Base-by-base conservation (phyloP, 2,113 vertebrate species). In the Tichodroma muraria region DNA sequence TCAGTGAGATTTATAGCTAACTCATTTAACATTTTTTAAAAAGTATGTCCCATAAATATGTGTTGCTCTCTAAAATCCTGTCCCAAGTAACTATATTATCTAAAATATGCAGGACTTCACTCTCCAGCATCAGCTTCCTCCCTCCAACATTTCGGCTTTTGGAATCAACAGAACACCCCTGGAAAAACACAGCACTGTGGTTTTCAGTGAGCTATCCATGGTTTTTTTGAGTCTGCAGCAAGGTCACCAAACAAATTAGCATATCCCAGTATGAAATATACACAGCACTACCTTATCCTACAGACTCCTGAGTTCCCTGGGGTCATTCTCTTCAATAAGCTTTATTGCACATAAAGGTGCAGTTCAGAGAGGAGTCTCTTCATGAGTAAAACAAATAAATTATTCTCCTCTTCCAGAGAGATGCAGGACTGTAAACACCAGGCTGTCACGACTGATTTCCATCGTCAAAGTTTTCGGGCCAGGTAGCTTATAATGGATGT, bases 401-500 rank as follows among this genome's bases (percentile, higher is more conserved):
- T n/a, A 44, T 87, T 92, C 61, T 76, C 57, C 69, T 69, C 59
- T 82, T 68, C 54, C 78, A 45, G n/a, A 64, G 81, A 85, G 37
- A 57, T 40, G n/a, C 35, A 65, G 84, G 53, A 63, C 53, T 76
- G 40, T 47, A 72, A 92, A 89, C 78, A 76, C 24, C 49, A 42
- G 53, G 37, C 66, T 94, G 85, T 44, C 82, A 53, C 8, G 49
- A 81, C 31, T 40, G 52, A 94, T 89, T 84, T 53, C 82, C 83
- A 70, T 44, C 1, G 0, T 52, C 69, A 56, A 80, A 94, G 82
- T 76, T 80, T 92, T 68, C 80, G 4, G 72, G 71, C 77, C 76
- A 89, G 94, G 79, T 94, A 96, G 52, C 56, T 95, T 71, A 83
- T 63, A 85, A 93, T n/a, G 69, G 60, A 91, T 13, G 20, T 84